phyloP scores from a whole-genome alignment of 2,113 vertebrate species.

The Psittacara wagleri region DNA sequence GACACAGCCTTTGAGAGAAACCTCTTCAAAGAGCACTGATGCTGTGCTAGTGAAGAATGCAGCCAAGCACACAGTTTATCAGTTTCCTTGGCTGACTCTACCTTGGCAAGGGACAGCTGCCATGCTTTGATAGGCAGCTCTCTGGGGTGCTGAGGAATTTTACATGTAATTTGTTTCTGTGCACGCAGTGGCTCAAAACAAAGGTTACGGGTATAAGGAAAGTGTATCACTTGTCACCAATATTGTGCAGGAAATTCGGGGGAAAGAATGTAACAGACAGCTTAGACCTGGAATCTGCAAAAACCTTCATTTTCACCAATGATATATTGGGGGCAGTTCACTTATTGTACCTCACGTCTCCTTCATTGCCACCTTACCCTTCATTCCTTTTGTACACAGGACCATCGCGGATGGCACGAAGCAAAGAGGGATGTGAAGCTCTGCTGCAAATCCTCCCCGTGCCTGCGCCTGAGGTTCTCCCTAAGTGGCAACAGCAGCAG shows the following conservation, averaged over 20 bases:
- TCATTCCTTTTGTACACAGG: not conserved
- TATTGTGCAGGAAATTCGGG: accelerated
- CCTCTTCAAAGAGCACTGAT: not conserved
- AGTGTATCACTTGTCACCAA: not conserved
- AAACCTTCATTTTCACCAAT: not conserved
- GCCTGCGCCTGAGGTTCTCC: not conserved
- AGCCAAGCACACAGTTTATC: not conserved
- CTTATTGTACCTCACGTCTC: accelerated
- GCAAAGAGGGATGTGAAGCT: not conserved
- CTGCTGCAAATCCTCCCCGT: not conserved
- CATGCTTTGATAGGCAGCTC: not conserved
- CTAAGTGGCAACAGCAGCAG: not conserved
- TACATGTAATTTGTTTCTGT: not conserved
- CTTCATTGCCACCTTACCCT: not conserved
- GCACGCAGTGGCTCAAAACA: not conserved
- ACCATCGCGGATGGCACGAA: accelerated
- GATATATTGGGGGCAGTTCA: accelerated
- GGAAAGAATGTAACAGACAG: not conserved
- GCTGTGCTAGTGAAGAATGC: not conserved
- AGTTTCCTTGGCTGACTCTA: not conserved
- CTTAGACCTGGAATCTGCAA: not conserved
- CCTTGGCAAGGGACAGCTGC: not conserved
- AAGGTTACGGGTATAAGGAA: not conserved
- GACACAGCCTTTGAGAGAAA: not conserved
- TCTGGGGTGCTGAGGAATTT: not conserved